Evolutionary conservation across 2,888 invertebrate genomes (phyloP).

Genomic region (Ochropacha duplaris): DNA sequence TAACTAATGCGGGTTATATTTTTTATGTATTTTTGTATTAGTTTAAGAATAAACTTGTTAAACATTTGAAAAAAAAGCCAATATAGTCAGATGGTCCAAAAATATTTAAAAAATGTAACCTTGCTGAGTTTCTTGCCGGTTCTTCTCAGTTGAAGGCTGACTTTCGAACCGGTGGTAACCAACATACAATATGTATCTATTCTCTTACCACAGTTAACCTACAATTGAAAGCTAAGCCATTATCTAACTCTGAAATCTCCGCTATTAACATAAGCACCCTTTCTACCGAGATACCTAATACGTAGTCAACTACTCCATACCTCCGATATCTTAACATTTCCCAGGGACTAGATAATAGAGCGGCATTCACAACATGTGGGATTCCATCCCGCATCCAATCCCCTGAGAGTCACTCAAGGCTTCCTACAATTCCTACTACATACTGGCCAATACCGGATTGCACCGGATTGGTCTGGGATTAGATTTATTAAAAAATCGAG

Average conservation of each 20-base stretch:
- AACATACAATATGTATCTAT: too few relatives aligned
- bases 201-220: background rate
- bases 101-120: too few relatives aligned
- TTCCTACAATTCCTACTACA: conserved; percentile 18
- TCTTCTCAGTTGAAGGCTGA: too few relatives aligned
- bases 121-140: too few relatives aligned
- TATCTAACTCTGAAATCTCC: background rate
- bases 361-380: conserved; percentile 43
- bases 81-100: too few relatives aligned
- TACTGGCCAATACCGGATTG: conserved; percentile 36
- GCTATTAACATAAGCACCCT: background rate
- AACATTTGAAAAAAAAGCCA: too few relatives aligned
- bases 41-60: too few relatives aligned
- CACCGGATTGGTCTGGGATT: conserved; percentile 25
- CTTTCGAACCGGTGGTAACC: too few relatives aligned
- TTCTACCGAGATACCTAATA: background rate
- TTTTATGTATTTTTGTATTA: too few relatives aligned
- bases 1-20: too few relatives aligned
- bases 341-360: conserved; percentile 31
- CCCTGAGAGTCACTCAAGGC: conserved; percentile 32
- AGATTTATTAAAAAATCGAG: conserved; percentile 32
- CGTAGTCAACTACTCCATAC: conserved; percentile 8
- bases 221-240: background rate
- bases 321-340: conserved; percentile 34
- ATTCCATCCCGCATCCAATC: conserved; percentile 32